A percentile compares a stretch with the other conserved stretches of the same genome.
Evolutionary conservation across 2,888 invertebrate species (phyloP).

Genomic region (Mesochorus sp.): DNA sequence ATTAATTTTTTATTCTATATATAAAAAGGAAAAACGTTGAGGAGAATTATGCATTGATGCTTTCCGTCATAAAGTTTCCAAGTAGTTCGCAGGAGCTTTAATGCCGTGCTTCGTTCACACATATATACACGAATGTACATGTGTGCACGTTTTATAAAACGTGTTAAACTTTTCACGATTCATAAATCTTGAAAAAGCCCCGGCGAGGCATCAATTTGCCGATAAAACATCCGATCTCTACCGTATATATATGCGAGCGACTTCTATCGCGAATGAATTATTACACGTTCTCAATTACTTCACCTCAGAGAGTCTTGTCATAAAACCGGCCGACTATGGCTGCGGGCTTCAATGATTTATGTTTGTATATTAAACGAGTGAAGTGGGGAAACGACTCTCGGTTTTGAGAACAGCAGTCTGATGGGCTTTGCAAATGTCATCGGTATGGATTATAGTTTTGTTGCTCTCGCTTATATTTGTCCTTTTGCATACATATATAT

Average conservation of each 20-base stretch:
- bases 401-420: background rate
- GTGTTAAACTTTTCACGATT: background rate
- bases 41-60: background rate
- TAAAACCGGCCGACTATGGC: too few species aligned
- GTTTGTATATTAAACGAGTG: background rate
- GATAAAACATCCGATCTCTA: background rate
- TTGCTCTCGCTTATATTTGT: background rate
- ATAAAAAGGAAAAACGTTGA: too few species aligned
- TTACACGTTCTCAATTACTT: background rate
- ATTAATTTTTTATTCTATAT: too few species aligned
- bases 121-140: background rate
- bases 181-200: conserved; percentile 12
- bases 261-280: too few species aligned
- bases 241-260: background rate
- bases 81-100: conserved; percentile 11
- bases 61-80: conserved; percentile 16
- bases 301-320: background rate
- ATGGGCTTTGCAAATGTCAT: background rate
- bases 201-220: conserved; percentile 9
- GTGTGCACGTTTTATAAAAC: background rate
- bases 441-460: conserved; percentile 7
- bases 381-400: background rate
- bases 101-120: background rate
- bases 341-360: background rate
- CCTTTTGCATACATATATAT: background rate